Evolutionary conservation across 2,888 invertebrate genomes (phyloP), one percentile per base, ranked within the genome.

Genomic region (Horisme vitalbata): DNA sequence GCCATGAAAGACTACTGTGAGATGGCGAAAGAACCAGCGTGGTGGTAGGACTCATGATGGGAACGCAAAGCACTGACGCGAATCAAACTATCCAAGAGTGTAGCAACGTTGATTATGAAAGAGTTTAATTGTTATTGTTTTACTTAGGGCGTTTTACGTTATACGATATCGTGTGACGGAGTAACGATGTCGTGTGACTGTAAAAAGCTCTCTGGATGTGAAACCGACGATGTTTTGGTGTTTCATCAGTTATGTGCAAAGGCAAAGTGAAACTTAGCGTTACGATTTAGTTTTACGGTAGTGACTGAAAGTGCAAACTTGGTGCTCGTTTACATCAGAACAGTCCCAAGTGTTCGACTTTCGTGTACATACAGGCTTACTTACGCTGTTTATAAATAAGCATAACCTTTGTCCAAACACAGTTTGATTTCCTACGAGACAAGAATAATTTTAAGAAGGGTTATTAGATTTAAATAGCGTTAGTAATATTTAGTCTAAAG

Each of bases 111-210:
- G 44, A 44, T 49, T 44, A 38, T 48, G 7, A 30, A 35, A 49
- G 44, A 44, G 39, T 39, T 44, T 41, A 38, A 33, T 36, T 49
- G 44, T 49, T 49, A 49, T 39, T 44, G 39, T 41, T 39, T 49
- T 35, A 6, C 24, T 38, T 44, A n/a, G n/a, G n/a, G n/a, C n/a
- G n/a, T n/a, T n/a, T n/a, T n/a, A n/a, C n/a, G n/a, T n/a, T n/a
- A n/a, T n/a, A n/a, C n/a, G n/a, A n/a, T n/a, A n/a, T n/a, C n/a
- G n/a, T n/a, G n/a, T n/a, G n/a, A n/a, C n/a, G n/a, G n/a, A n/a
- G n/a, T n/a, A n/a, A n/a, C n/a, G n/a, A n/a, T n/a, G n/a, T n/a
- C n/a, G n/a, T n/a, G n/a, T n/a, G n/a, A n/a, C n/a, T n/a, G n/a
- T n/a, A n/a, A n/a, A n/a, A n/a, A n/a, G n/a, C n/a, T n/a, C n/a